Base-by-base conservation (phyloP, 2,888 invertebrate species). In the Eudemis profundana region DNA sequence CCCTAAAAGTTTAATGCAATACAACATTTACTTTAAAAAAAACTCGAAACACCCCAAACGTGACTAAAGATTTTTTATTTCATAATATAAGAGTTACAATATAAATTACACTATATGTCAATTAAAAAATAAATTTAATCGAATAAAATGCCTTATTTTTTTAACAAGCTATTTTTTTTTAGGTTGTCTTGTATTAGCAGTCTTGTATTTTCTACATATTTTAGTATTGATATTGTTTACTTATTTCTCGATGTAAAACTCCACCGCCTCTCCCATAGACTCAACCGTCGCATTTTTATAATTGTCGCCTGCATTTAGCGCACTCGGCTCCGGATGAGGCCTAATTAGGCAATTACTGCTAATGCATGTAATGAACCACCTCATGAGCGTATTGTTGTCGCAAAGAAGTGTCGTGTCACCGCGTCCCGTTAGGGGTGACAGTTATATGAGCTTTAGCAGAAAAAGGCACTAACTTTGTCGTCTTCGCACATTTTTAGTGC, bases 281-380 rank as follows among this genome's bases (percentile, higher is more conserved):
- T 5, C 42, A 42, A 10, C 42, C 33, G 33, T 10, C 12, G 46
- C 21, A 46, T 46, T 46, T 46, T 46, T 46, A 46, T 46, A 54
- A 54, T 17, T 42, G 36, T 57, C 57, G n/a, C 46, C 4, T 57
- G 29, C 44, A 46, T 33, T 57, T 57, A 33, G 44, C 17, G 29
- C 57, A 14, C 27, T 50, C 33, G 15, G 60, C 50, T 19, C 10
- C 61, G 61, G 61, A 61, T 61, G 61, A 27, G 29, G 14, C 50
- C 87, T 88, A 89, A 89, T 88, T 88, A 88, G 85, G 82, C 87
- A 87, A 89, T 89, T 87, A 87, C 83, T 78, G 76, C 85, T 89
- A 89, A 89, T 89, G 87, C 85, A 78, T 79, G 75, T 87, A 86
- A 84, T 83, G 83, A 83, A 83, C 82, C 82, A 82, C 72, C 51